Evolutionary conservation across 2,113 vertebrate genomes (phyloP).

Genomic region (Ptilonorhynchus violaceus): DNA sequence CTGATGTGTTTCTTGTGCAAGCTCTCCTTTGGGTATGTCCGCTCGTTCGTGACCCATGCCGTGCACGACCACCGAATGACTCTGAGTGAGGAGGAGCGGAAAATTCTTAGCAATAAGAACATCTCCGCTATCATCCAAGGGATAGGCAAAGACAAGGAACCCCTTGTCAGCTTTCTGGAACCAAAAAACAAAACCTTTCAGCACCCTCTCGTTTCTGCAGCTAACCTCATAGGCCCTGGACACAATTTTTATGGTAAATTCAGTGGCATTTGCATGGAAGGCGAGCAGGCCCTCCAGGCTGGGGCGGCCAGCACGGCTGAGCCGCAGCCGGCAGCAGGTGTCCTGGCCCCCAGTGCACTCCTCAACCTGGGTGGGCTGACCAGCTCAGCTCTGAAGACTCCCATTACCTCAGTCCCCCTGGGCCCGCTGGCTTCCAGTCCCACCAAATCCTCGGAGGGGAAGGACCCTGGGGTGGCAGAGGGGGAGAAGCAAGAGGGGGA

Average conservation of each 20-base stretch:
- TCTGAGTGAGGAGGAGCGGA: constrained; percentile 95
- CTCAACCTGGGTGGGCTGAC: constrained; percentile 90
- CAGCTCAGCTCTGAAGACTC: constrained; percentile 83
- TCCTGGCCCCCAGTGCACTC: constrained; percentile 78
- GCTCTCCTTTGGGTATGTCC: constrained; percentile 96
- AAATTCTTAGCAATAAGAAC: constrained; percentile 96
- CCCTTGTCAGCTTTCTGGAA: constrained; percentile 99
- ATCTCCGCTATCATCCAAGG: constrained; percentile 99
- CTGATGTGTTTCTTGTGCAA: constrained; percentile 99
- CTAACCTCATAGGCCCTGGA: constrained; percentile 91
- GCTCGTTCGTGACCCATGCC: constrained; percentile 96
- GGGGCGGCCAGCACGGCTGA: constrained; percentile 55
- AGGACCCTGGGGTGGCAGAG: constrained; percentile 71
- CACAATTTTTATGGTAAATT: constrained; percentile 99
- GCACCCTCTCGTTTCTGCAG: constrained; percentile 86
- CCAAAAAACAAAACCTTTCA: constrained; percentile 97
- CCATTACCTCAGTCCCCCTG: constrained; percentile 92
- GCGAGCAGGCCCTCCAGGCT: constrained; percentile 77
- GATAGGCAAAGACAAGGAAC: constrained; percentile 99
- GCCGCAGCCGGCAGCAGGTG: constrained; percentile 62
- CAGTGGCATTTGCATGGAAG: constrained; percentile 95
- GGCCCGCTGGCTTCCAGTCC: constrained; percentile 83
- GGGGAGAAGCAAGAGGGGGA: constrained; percentile 72
- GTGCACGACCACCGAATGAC: constrained; percentile 99
- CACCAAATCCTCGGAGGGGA: constrained; percentile 88